Percentiles rank a stretch among this genome's conserved stretches.
Conservation (phyloP, 2,888 invertebrate genomes). For the Synergus umbraculus region DNA sequence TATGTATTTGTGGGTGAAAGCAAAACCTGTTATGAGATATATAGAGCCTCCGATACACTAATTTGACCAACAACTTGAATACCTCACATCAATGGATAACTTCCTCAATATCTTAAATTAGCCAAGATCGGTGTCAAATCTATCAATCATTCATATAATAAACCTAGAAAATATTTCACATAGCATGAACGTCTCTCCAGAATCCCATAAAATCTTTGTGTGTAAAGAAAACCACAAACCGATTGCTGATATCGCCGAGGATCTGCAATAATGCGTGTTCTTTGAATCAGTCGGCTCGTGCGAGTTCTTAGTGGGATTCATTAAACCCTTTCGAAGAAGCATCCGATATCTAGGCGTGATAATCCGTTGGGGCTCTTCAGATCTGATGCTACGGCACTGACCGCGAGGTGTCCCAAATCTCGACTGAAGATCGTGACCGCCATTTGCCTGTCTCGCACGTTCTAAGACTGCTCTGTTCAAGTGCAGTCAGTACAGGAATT, state of each 20-base stretch:
- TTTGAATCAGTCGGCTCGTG: conserved; percentile 40
- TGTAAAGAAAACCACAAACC: background rate
- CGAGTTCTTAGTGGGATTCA: conserved; percentile 47
- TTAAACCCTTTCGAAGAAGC: conserved; percentile 56
- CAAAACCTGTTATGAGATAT: conserved; percentile 38
- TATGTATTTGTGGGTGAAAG: conserved; percentile 21
- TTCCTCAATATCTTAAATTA: background rate
- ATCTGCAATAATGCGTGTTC: conserved; percentile 15
- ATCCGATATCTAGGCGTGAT: conserved; percentile 46
- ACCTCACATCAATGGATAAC: background rate
- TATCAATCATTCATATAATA: no score
- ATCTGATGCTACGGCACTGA: conserved; percentile 55
- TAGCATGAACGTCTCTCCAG: no score
- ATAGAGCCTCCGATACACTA: background rate
- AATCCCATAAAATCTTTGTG: background rate
- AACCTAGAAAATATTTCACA: no score
- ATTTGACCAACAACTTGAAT: background rate
- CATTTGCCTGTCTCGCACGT: conserved; percentile 58
- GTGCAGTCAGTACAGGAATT: conserved; percentile 50
- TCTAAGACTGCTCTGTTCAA: conserved; percentile 54
- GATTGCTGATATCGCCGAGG: conserved; percentile 8
- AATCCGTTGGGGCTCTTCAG: conserved; percentile 47
- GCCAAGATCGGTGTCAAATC: no score
- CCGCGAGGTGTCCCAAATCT: conserved; percentile 57
- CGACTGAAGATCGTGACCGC: conserved; percentile 56